These are phyloP conservation scores for Listronotus oregonensis DNA, from an alignment of 1,140 invertebrate genomes.

Conservation along the genomic window DNA sequence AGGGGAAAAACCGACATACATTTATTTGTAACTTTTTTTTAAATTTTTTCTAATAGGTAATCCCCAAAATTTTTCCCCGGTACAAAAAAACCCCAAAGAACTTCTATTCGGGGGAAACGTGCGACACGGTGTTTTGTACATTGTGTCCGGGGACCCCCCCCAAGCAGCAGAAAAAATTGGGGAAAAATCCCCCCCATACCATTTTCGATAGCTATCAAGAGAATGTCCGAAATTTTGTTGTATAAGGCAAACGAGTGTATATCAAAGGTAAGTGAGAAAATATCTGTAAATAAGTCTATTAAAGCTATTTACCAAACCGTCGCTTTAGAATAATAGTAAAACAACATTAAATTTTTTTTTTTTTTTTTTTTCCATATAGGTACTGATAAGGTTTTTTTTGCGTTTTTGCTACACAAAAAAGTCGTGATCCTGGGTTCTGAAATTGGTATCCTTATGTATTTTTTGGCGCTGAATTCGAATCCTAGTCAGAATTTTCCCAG, in stretches of 20 bases:
- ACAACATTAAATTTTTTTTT: too few relatives aligned
- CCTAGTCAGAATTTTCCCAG: too few relatives aligned
- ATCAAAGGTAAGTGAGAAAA: conserved; percentile 69
- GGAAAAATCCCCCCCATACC: conserved; percentile 93
- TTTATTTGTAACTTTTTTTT: conserved; percentile 1
- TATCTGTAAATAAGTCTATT: too few relatives aligned
- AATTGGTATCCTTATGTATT: too few relatives aligned
- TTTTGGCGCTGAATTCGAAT: too few relatives aligned
- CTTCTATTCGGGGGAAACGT: conserved; percentile 94
- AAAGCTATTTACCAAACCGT: too few relatives aligned
- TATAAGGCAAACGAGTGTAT: conserved; percentile 94
- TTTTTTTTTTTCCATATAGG: too few relatives aligned
- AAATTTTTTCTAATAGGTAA: conserved; percentile 61
- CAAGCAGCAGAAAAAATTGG: conserved; percentile 60
- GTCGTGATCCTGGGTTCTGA: too few relatives aligned
- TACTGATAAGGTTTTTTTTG: too few relatives aligned
- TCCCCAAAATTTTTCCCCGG: conserved; percentile 91
- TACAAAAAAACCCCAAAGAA: conserved; percentile 80
- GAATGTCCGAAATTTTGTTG: conserved; percentile 94
- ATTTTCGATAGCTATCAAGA: conserved; percentile 94
- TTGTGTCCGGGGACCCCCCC: conserved; percentile 76
- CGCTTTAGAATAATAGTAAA: too few relatives aligned
- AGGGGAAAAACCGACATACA: too few relatives aligned
- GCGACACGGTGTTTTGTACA: conserved; percentile 92
- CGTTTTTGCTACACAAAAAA: too few relatives aligned